Percentiles rank a stretch among this genome's conserved stretches.
Conservation (phyloP, 2,113 vertebrate species). For the Pyrgilauda ruficollis region DNA sequence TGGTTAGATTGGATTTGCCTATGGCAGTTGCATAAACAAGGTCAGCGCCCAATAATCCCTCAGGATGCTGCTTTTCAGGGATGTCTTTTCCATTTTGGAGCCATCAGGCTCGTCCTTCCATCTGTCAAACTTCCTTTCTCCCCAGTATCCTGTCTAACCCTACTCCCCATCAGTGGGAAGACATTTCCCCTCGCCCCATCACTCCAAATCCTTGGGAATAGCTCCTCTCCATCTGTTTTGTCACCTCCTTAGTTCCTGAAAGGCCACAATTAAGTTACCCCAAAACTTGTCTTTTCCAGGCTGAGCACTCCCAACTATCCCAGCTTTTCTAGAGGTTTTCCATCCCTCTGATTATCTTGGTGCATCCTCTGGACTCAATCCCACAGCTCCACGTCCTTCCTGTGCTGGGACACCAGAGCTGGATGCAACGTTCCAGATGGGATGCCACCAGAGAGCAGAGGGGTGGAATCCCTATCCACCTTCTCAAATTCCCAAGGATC, state of each 20-base stretch:
- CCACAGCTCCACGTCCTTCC: background rate
- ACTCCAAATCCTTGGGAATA: background rate
- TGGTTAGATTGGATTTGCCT: background rate
- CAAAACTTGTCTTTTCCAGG: background rate
- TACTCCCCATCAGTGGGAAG: background rate
- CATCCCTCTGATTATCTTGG: background rate
- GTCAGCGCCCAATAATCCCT: background rate
- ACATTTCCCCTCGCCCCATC: background rate
- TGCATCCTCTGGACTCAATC: background rate
- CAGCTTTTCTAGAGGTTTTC: background rate
- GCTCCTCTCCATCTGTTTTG: background rate
- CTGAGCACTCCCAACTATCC: background rate
- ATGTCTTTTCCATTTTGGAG: background rate
- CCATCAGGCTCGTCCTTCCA: background rate
- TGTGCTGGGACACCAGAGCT: background rate
- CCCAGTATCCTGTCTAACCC: background rate
- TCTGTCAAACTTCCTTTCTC: background rate
- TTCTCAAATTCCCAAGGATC: background rate
- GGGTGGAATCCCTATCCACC: background rate
- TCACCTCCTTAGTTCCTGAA: background rate
- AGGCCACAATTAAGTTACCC: background rate
- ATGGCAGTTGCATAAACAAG: fast-evolving
- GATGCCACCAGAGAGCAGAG: background rate
- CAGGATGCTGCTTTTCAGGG: background rate
- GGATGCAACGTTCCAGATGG: background rate